These are phyloP conservation scores for Tretioscincus oriximinensis DNA, from an alignment of 2,113 vertebrate species.

Conservation along the genomic window DNA sequence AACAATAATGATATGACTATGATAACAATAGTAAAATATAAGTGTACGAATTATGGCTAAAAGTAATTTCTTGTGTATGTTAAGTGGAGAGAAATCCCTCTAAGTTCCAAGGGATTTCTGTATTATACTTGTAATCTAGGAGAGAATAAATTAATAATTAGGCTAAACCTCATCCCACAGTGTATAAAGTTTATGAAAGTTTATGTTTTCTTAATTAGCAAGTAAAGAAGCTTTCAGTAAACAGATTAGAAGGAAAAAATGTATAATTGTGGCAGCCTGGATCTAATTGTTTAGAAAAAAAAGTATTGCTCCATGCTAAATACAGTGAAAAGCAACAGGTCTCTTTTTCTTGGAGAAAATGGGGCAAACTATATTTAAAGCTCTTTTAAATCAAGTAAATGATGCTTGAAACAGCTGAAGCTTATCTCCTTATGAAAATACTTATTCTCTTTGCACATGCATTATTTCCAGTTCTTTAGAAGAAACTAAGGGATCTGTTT, in stretches of 20 bases:
- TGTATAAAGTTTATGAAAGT: not conserved
- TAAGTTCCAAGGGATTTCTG: not conserved
- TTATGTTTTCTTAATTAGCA: not conserved
- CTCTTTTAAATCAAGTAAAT: conserved; percentile 37
- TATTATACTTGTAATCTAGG: no score
- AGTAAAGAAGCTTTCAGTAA: not conserved
- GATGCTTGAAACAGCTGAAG: conserved; percentile 37
- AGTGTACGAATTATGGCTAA: not conserved
- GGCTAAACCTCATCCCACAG: not conserved
- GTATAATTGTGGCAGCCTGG: not conserved
- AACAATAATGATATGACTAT: no score
- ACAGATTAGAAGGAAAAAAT: not conserved
- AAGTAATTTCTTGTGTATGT: not conserved
- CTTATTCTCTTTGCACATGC: conserved; percentile 56
- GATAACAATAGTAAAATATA: not conserved
- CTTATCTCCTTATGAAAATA: conserved; percentile 31
- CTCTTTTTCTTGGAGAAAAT: conserved; percentile 22
- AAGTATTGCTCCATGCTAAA: conserved; percentile 1
- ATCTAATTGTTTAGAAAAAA: not conserved
- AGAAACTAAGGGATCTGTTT: conserved; percentile 51
- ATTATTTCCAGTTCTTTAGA: conserved; percentile 51
- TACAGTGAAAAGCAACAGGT: conserved; percentile 18
- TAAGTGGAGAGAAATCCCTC: not conserved
- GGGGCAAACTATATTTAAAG: conserved; percentile 34
- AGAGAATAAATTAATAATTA: not conserved